Percentiles rank a stretch among this genome's conserved stretches.
Conservation (phyloP, 2,113 vertebrate genomes). For the Antennarius striatus region DNA sequence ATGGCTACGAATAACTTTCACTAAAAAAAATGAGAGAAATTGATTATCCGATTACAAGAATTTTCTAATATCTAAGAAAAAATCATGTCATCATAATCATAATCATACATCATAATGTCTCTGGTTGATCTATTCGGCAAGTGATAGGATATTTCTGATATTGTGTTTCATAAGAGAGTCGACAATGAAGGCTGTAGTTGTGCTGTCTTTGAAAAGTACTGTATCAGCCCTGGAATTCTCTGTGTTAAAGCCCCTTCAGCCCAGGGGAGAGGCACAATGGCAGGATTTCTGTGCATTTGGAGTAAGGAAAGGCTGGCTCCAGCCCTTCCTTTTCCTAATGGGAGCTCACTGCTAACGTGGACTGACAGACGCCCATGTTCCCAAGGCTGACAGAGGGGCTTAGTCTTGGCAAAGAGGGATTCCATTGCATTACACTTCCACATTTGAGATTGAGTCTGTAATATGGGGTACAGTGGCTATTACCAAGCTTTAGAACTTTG, state of each 20-base stretch:
- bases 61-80: no score
- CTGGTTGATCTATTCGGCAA: no score
- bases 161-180: no score
- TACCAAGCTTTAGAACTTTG: background rate
- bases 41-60: no score
- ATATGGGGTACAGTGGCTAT: background rate
- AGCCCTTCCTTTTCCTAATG: conserved; percentile 45
- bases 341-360: conserved; percentile 46
- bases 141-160: no score
- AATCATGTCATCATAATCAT: no score
- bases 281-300: conserved; percentile 58
- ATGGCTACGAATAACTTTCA: no score
- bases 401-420: conserved; percentile 21
- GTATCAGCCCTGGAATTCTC: conserved; percentile 19
- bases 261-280: conserved; percentile 61
- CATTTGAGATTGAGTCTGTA: conserved; percentile 5
- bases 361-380: conserved; percentile 54
- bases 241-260: conserved; percentile 30
- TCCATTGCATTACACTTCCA: conserved; percentile 4
- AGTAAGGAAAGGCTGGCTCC: conserved; percentile 35
- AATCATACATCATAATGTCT: no score
- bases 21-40: no score
- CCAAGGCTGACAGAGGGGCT: conserved; percentile 31
- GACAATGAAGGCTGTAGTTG: background rate
- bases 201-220: conserved; percentile 9